Evolutionary conservation across 2,113 vertebrate genomes (phyloP).

Genomic region (Eidolon helvum): DNA sequence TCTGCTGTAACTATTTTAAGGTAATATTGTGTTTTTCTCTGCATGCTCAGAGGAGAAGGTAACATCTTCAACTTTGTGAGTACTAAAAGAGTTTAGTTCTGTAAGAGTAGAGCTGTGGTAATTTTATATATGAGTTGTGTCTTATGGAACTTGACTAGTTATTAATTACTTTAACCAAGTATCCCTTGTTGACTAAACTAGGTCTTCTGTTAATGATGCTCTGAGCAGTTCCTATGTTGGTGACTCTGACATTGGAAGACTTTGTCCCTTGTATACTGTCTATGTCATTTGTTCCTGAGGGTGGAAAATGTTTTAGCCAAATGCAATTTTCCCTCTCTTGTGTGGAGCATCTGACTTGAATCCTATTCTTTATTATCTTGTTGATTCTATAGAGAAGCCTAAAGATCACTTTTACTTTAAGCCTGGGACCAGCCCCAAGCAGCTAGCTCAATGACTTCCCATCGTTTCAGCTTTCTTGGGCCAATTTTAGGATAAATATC

Average conservation of each 20-base stretch:
- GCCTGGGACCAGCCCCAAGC: background rate
- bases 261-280: background rate
- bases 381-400: background rate
- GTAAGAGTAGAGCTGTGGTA: background rate
- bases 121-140: background rate
- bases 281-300: background rate
- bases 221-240: background rate
- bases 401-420: background rate
- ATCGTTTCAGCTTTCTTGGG: background rate
- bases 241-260: background rate
- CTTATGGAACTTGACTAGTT: background rate
- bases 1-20: background rate
- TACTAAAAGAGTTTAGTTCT: conserved; percentile 13
- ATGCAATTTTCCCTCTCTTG: background rate
- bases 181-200: background rate
- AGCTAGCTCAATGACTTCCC: background rate
- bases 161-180: background rate
- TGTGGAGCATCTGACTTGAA: background rate
- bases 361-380: background rate
- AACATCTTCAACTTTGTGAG: background rate
- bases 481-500: background rate
- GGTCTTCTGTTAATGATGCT: background rate
- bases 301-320: background rate
- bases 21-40: background rate
- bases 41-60: background rate